These are phyloP conservation scores for Hylaeus volcanicus DNA, from an alignment of 1,140 invertebrate genomes.

Conservation along the genomic window DNA sequence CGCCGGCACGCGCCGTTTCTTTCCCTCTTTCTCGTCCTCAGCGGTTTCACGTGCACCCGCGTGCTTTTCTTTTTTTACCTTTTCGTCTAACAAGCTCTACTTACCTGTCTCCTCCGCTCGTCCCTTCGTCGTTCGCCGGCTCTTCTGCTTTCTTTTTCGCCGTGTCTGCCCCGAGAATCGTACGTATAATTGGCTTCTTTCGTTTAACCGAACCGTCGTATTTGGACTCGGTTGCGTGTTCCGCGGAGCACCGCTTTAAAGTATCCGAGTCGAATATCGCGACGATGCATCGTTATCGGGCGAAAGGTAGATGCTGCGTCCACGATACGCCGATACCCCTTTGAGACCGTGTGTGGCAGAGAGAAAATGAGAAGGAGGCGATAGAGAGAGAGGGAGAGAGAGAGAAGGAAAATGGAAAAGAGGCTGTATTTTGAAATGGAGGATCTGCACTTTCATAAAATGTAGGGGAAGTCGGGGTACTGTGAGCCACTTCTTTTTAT, in stretches of 20 bases:
- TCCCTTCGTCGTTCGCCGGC: not conserved
- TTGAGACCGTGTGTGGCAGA: too few species aligned
- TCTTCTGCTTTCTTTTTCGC: slow-evolving; percentile 43
- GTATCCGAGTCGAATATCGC: slow-evolving; percentile 36
- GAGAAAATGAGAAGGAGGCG: too few species aligned
- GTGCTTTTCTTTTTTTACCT: not conserved
- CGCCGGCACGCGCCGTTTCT: slow-evolving; percentile 57
- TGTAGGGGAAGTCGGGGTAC: too few species aligned
- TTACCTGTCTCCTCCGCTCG: not conserved
- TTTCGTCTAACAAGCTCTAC: slow-evolving; percentile 18
- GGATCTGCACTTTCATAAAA: too few species aligned
- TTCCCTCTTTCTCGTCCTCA: not conserved
- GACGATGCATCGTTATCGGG: slow-evolving; percentile 58
- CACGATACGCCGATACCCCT: slow-evolving; percentile 20
- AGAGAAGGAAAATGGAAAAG: too few species aligned
- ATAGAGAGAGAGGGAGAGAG: too few species aligned
- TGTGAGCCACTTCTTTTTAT: too few species aligned
- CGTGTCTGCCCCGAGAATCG: slow-evolving; percentile 19
- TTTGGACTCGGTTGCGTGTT: slow-evolving; percentile 51
- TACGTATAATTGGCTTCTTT: slow-evolving; percentile 53
- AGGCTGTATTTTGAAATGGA: too few species aligned
- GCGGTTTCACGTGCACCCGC: not conserved
- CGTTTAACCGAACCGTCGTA: slow-evolving; percentile 39
- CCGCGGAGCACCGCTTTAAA: slow-evolving; percentile 16
- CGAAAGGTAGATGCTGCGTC: slow-evolving; percentile 45